phyloP scores from a whole-genome alignment of 1,140 invertebrate species.

The Daktulosphaira vitifoliae region DNA sequence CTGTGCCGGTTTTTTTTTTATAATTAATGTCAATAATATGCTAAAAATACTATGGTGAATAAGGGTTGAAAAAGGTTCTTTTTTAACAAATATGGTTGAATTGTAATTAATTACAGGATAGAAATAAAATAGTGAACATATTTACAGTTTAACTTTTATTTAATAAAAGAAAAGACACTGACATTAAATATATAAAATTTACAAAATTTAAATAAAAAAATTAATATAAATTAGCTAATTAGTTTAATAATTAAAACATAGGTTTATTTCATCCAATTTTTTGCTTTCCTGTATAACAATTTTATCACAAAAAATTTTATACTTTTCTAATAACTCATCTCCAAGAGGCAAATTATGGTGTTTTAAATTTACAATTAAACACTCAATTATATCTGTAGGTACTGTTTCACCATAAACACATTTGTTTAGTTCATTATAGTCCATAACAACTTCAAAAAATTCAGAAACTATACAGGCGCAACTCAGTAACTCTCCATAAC shows the following conservation, averaged over 20 bases:
- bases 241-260: neutral
- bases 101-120: too few relatives aligned
- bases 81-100: too few relatives aligned
- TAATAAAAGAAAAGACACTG: too few relatives aligned
- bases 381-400: conserved; percentile 23
- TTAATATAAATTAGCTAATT: neutral
- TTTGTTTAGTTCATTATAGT: neutral
- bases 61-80: too few relatives aligned
- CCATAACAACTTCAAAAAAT: conserved; percentile 5
- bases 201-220: neutral
- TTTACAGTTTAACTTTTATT: too few relatives aligned
- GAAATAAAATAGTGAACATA: too few relatives aligned
- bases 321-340: conserved; percentile 11
- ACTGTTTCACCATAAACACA: neutral
- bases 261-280: neutral
- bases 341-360: conserved; percentile 16
- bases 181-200: too few relatives aligned
- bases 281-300: neutral
- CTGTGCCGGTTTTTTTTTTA: too few relatives aligned
- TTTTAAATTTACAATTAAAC: conserved; percentile 13
- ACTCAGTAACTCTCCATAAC: conserved; percentile 16
- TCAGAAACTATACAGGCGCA: conserved; percentile 17
- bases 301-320: conserved; percentile 16
- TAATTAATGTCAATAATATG: too few relatives aligned
- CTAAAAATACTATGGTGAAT: too few relatives aligned